These are phyloP conservation scores for Cartodere bifasciata DNA, from an alignment of 2,888 invertebrate genomes.

Conservation along the genomic window DNA sequence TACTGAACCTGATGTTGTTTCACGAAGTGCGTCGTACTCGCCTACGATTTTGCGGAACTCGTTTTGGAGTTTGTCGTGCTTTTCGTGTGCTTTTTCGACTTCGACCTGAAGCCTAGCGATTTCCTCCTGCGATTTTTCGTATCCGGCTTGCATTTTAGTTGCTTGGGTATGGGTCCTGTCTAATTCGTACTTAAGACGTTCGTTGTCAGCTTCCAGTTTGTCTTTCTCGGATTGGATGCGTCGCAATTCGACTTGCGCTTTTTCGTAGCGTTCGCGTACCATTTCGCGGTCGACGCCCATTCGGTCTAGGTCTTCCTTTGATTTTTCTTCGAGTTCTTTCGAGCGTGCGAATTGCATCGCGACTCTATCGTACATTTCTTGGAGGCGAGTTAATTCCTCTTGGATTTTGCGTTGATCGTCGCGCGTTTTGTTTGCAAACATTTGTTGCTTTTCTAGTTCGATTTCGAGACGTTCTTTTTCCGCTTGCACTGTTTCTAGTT, in stretches of 20 bases:
- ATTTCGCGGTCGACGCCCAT: conserved; percentile 71
- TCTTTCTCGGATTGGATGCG: conserved; percentile 75
- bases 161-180: conserved; percentile 79
- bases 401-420: conserved; percentile 79
- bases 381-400: conserved; percentile 72
- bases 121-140: conserved; percentile 85
- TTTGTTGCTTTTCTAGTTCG: conserved; percentile 74
- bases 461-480: conserved; percentile 77
- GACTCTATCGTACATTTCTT: conserved; percentile 82
- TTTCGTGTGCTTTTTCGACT: conserved; percentile 82
- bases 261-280: conserved; percentile 79
- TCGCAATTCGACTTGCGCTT: conserved; percentile 72
- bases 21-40: conserved; percentile 65
- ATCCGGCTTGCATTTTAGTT: conserved; percentile 70
- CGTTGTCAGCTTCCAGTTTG: conserved; percentile 71
- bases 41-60: conserved; percentile 72
- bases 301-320: conserved; percentile 71
- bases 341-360: conserved; percentile 72
- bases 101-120: conserved; percentile 75
- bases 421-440: conserved; percentile 65
- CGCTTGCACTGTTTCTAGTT: conserved; percentile 75
- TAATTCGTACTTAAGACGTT: conserved; percentile 72
- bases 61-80: conserved; percentile 72
- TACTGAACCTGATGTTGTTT: conserved; percentile 62
- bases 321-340: conserved; percentile 84